phyloP scores from a whole-genome alignment of 2,888 invertebrate species.

The Acheta domesticus region DNA sequence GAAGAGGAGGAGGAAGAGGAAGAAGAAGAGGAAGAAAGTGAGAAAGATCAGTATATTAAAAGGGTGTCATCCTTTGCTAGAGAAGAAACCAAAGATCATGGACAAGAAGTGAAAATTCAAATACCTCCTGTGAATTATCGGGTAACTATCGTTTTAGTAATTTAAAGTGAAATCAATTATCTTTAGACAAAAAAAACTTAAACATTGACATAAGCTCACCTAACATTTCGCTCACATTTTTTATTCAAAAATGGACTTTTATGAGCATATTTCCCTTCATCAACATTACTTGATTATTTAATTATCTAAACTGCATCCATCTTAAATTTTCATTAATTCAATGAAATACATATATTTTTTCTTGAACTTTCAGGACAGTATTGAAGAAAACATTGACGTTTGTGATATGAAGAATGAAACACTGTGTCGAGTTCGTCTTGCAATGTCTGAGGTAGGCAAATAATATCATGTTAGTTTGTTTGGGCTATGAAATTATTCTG shows the following conservation, averaged over 20 bases:
- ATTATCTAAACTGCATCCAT: no score
- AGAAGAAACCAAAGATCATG: not conserved
- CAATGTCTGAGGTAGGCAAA: slow-evolving; percentile 21
- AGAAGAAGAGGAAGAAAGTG: not conserved
- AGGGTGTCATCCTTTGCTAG: not conserved
- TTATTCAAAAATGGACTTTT: no score
- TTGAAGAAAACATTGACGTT: slow-evolving; percentile 27
- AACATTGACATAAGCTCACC: no score
- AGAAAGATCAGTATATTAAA: not conserved
- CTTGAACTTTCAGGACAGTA: slow-evolving; percentile 23
- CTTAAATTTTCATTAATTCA: no score
- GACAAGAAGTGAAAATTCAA: not conserved
- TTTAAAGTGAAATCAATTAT: no score
- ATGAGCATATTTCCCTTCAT: no score
- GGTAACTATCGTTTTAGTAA: slow-evolving; percentile 19
- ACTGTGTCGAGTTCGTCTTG: slow-evolving; percentile 19
- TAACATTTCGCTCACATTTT: no score
- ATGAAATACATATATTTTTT: not conserved
- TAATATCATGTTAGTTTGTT: no score
- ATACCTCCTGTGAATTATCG: slow-evolving; percentile 47
- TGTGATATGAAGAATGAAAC: slow-evolving; percentile 32
- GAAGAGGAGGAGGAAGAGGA: not conserved
- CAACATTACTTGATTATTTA: no score
- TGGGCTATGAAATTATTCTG: no score
- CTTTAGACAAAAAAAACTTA: no score